phyloP scores from a whole-genome alignment of 1,140 invertebrate genomes.

The Dendrolimus punctatus region DNA sequence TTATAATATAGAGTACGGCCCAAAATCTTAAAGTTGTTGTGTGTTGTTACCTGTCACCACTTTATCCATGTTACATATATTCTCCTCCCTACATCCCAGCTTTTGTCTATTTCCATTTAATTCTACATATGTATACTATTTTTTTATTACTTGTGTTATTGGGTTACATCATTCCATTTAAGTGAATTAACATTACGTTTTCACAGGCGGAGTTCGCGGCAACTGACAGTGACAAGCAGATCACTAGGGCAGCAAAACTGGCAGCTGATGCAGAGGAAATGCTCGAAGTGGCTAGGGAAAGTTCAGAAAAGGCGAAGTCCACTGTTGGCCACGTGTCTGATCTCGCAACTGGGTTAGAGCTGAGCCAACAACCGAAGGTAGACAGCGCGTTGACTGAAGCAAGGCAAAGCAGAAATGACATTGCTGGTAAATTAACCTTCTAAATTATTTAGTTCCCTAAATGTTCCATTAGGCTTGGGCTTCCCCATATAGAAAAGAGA shows the following conservation, averaged over 20 bases:
- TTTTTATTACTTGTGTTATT: neutral
- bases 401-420: constrained; percentile 77
- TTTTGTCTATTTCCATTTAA: too few species aligned
- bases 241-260: constrained; percentile 70
- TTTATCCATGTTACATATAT: too few species aligned
- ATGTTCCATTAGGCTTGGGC: neutral
- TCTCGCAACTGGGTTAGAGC: constrained; percentile 77
- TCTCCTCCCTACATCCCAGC: too few species aligned
- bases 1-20: too few species aligned
- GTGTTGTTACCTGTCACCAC: too few species aligned
- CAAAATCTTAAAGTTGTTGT: too few species aligned
- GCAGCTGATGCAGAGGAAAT: constrained; percentile 72
- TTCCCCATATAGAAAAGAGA: too few species aligned
- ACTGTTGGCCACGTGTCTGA: constrained; percentile 79
- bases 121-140: too few species aligned
- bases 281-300: constrained; percentile 66
- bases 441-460: constrained; percentile 10
- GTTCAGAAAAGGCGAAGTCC: constrained; percentile 67
- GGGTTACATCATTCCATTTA: neutral
- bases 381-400: constrained; percentile 85
- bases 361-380: constrained; percentile 80
- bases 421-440: constrained; percentile 67
- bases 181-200: neutral
- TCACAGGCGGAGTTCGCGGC: constrained; percentile 65
- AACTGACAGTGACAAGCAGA: constrained; percentile 69